These are phyloP conservation scores for Cichladusa arquata DNA, from an alignment of 2,113 vertebrate species.

Conservation along the genomic window DNA sequence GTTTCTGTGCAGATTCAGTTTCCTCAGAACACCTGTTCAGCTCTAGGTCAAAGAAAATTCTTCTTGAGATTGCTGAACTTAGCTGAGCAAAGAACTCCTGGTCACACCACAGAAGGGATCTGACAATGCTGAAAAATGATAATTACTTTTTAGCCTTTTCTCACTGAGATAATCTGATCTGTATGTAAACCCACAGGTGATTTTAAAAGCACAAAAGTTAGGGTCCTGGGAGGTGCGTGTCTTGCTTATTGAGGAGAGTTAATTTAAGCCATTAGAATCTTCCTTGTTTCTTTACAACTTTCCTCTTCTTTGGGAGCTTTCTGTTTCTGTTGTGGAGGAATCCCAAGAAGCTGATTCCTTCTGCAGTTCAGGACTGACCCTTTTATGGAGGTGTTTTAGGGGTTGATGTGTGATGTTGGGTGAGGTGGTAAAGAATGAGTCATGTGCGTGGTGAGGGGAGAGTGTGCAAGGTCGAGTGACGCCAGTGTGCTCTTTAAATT, in stretches of 20 bases:
- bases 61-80: background rate
- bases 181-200: fast-evolving
- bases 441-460: background rate
- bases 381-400: background rate
- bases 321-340: background rate
- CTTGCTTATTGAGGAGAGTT: background rate
- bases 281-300: background rate
- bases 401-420: background rate
- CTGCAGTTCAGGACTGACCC: no score
- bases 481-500: background rate
- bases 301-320: background rate
- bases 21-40: background rate
- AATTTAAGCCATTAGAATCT: background rate
- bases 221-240: background rate
- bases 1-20: background rate
- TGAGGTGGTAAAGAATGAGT: background rate
- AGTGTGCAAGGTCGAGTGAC: background rate
- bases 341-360: background rate
- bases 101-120: background rate
- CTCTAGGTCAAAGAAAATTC: background rate
- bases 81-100: background rate
- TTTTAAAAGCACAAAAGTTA: background rate
- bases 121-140: background rate
- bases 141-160: background rate
- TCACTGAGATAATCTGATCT: background rate